phyloP scores from a whole-genome alignment of 2,888 invertebrate genomes.

The Zygogramma bicolorata region DNA sequence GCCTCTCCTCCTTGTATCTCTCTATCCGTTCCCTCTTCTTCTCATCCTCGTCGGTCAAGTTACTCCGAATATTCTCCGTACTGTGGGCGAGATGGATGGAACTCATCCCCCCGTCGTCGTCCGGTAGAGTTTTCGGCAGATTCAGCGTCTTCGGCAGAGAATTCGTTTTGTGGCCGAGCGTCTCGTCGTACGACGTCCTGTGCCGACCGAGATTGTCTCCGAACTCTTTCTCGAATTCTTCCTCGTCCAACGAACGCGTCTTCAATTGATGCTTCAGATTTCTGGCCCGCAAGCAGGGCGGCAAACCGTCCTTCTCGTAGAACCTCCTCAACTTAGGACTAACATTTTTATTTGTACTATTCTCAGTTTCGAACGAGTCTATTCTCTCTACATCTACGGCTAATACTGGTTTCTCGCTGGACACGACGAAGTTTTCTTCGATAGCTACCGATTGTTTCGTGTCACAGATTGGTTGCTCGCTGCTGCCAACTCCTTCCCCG shows the following conservation, averaged over 20 bases:
- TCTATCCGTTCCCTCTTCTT: conserved; percentile 86
- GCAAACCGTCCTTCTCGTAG: conserved; percentile 66
- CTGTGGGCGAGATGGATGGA: conserved; percentile 61
- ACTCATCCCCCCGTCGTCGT: conserved; percentile 59
- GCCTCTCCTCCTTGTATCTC: conserved; percentile 90
- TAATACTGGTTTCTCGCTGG: conserved; percentile 43
- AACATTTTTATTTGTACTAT: conserved; percentile 30
- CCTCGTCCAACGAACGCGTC: conserved; percentile 80
- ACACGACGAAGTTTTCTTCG: conserved; percentile 6
- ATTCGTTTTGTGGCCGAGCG: conserved; percentile 63
- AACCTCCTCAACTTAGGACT: conserved; percentile 53
- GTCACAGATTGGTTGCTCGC: conserved; percentile 44
- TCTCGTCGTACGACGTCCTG: conserved; percentile 73
- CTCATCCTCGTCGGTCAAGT: conserved; percentile 53
- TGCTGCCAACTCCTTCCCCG: conserved; percentile 30
- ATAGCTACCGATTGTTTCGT: conserved; percentile 39
- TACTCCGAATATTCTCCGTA: conserved; percentile 54
- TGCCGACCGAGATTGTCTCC: conserved; percentile 64
- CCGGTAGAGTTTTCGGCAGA: conserved; percentile 70
- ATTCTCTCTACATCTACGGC: conserved; percentile 30
- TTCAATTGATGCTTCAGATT: conserved; percentile 74
- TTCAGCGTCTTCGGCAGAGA: conserved; percentile 71
- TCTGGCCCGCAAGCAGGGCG: conserved; percentile 74
- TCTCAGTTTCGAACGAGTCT: conserved; percentile 24
- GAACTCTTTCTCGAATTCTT: conserved; percentile 79